Evolutionary conservation across 2,797 vertebrate species (phyloP), one percentile per base, ranked within the genome.

Genomic region (Cryptoprocta ferox): DNA sequence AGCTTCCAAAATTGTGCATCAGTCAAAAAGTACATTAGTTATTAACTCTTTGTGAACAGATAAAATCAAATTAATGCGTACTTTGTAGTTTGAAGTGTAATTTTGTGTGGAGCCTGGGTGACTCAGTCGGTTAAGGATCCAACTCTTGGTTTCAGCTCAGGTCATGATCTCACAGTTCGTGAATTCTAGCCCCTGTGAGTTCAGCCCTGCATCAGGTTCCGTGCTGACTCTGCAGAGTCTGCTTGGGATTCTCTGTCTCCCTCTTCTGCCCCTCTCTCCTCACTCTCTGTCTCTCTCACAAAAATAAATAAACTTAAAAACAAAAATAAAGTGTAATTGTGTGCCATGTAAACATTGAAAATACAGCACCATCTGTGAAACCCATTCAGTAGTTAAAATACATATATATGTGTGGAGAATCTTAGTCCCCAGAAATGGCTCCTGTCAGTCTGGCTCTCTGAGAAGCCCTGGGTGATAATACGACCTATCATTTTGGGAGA

Each of bases 281-380:
- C 21, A 59, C 56, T 59, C 53, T 56, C 56, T 59, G 6, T 59
- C 56, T 59, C 56, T 21, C 21, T 59, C 21, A 59, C 56, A 59
- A 59, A 59, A 59, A 24, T 24, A 59, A 21, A 59, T 24, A 59
- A 59, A 19, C 53, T 56, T 56, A 56, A 59, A 59, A 59, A 59
- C 56, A 59, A 59, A 56, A 56, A 56, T 70, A 71, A 95, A 75
- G 53, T 70, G 28, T 91, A 21, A n/a, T 82, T 80, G 50, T 84
- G 9, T 68, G 42, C 24, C 6, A 86, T 66, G 18, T 86, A 85
- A 87, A 63, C 18, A 71, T 4, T 92, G 87, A 96, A 95, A 86
- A 86, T 94, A 79, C n/a, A 82, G 30, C 42, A 73, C 19, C 78
- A 88, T 89, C 91, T 79, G 42, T 94, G 59, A 83, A 93, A 79